phyloP scores from a whole-genome alignment of 2,888 invertebrate genomes.

The Lasioglossum villosulum region DNA sequence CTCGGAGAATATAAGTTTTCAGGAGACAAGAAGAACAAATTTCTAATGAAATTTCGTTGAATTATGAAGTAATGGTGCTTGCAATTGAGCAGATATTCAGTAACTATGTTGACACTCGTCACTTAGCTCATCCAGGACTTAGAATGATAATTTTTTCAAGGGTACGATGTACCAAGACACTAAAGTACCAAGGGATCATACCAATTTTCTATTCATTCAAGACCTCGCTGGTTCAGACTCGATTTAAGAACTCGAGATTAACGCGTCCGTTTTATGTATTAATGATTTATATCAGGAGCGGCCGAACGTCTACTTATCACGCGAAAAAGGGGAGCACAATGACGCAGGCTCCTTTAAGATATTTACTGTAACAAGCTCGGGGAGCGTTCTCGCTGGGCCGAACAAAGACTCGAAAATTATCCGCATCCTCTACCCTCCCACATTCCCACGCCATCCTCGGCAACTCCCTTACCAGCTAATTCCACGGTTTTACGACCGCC shows the following conservation, averaged over 20 bases:
- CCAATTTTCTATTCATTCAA: too few species aligned
- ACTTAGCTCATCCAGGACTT: too few species aligned
- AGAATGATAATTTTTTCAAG: too few species aligned
- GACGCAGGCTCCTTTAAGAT: constrained; percentile 47
- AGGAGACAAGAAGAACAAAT: too few species aligned
- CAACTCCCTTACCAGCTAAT: constrained; percentile 24
- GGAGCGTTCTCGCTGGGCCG: constrained; percentile 18
- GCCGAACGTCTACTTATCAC: constrained; percentile 25
- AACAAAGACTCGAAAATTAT: constrained; percentile 62
- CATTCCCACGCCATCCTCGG: not conserved
- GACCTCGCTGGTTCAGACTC: not conserved
- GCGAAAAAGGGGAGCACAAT: constrained; percentile 18
- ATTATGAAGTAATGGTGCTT: too few species aligned
- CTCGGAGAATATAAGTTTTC: too few species aligned
- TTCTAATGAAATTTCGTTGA: too few species aligned
- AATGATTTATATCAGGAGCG: not conserved
- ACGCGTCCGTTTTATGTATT: not conserved
- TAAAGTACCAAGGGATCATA: not conserved
- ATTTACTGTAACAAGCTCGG: constrained; percentile 63
- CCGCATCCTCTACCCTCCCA: constrained; percentile 32
- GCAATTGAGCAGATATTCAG: too few species aligned
- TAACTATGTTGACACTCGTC: too few species aligned
- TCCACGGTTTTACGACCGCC: constrained; percentile 46
- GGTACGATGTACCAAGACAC: too few species aligned
- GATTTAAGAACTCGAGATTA: not conserved